Conservation (phyloP, 2,888 invertebrate genomes). For the Drosophila prolongata region DNA sequence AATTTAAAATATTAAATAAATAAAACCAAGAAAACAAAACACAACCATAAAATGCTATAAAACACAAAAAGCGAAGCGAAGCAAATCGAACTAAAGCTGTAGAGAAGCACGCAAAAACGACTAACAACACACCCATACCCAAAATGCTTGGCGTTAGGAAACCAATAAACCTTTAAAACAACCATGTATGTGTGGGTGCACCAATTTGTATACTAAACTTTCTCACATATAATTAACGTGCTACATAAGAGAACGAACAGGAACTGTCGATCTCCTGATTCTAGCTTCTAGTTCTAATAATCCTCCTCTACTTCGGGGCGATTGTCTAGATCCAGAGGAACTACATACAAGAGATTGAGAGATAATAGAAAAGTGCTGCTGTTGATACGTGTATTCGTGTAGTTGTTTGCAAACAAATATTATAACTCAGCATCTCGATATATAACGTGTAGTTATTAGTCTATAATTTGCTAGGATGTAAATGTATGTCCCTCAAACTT, state of each 20-base stretch:
- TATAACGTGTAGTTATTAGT: slow-evolving; percentile 80
- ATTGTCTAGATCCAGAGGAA: slow-evolving; percentile 13
- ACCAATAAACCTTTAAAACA: slow-evolving; percentile 29
- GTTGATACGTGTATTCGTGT: slow-evolving; percentile 70
- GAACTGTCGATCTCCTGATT: slow-evolving; percentile 23
- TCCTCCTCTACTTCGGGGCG: slow-evolving; percentile 6
- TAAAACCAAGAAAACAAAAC: slow-evolving; percentile 59
- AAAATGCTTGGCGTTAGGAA: slow-evolving; percentile 39
- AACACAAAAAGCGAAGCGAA: slow-evolving; percentile 58
- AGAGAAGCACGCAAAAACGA: slow-evolving; percentile 65
- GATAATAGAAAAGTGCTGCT: slow-evolving; percentile 45
- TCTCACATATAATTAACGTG: slow-evolving; percentile 59
- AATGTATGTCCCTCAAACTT: slow-evolving; percentile 80
- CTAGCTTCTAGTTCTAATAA: slow-evolving; percentile 5
- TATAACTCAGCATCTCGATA: slow-evolving; percentile 74
- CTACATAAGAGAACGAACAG: slow-evolving; percentile 42
- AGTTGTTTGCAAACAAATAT: slow-evolving; percentile 68
- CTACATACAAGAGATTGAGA: slow-evolving; percentile 6
- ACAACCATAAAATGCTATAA: slow-evolving; percentile 39
- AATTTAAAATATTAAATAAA: slow-evolving; percentile 61
- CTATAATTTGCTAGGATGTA: slow-evolving; percentile 81
- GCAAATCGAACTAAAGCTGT: slow-evolving; percentile 54
- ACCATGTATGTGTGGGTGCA: slow-evolving; percentile 47
- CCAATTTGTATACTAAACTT: slow-evolving; percentile 73
- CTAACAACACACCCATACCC: slow-evolving; percentile 48